A percentile compares a stretch with the other conserved stretches of the same genome.
Evolutionary conservation across 2,888 invertebrate genomes (phyloP).

Genomic region (Lomographa bimaculata): DNA sequence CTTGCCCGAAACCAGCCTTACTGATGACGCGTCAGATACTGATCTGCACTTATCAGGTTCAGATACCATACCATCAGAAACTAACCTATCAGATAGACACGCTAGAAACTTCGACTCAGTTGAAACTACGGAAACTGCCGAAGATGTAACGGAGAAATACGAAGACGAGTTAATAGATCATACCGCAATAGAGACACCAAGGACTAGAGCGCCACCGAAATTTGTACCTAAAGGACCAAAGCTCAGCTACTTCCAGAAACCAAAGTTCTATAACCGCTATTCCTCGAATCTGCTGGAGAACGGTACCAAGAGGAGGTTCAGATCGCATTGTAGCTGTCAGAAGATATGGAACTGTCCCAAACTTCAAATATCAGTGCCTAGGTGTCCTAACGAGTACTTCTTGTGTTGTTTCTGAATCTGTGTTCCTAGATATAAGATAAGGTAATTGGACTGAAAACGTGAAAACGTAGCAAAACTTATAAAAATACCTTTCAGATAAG

Average conservation of each 20-base stretch:
- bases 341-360: conserved; percentile 78
- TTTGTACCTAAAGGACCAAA: conserved; percentile 60
- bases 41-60: too few relatives aligned
- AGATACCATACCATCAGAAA: conserved; percentile 26
- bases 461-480: too few relatives aligned
- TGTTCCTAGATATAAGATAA: neutral
- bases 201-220: conserved; percentile 32
- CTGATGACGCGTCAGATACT: conserved; percentile 20
- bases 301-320: conserved; percentile 53
- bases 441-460: neutral
- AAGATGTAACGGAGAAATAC: conserved; percentile 40
- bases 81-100: conserved; percentile 22
- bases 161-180: conserved; percentile 31
- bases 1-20: conserved; percentile 9
- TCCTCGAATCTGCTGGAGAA: conserved; percentile 56
- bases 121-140: conserved; percentile 36
- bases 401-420: conserved; percentile 72
- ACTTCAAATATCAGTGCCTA: conserved; percentile 70
- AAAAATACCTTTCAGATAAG: too few relatives aligned
- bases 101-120: conserved; percentile 32
- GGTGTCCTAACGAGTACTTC: conserved; percentile 76
- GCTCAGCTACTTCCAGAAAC: conserved; percentile 52
- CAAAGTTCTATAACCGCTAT: conserved; percentile 41
- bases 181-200: conserved; percentile 38
- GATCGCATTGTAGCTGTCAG: conserved; percentile 71